Conservation (phyloP, 1,140 invertebrate species). For the Archivesica marissinica region DNA sequence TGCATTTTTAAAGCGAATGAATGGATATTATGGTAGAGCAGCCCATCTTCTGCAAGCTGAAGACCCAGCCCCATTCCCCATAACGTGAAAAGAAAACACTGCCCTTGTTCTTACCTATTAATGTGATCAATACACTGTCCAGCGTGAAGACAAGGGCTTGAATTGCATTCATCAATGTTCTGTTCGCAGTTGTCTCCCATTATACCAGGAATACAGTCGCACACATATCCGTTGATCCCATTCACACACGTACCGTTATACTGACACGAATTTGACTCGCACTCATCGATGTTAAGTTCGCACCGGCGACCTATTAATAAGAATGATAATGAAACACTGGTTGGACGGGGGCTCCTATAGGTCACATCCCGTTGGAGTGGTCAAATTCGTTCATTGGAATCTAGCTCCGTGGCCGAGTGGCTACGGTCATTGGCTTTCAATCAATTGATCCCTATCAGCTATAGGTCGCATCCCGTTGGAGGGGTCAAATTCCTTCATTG, state of each 20-base stretch:
- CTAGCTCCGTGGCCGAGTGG: too few relatives aligned
- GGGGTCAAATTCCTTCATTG: background rate
- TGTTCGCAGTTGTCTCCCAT: background rate
- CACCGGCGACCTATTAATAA: slow-evolving; percentile 85
- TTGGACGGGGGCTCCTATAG: background rate
- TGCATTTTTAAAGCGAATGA: too few relatives aligned
- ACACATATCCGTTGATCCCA: background rate
- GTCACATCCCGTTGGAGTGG: background rate
- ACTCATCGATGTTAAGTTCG: slow-evolving; percentile 96
- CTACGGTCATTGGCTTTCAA: too few relatives aligned
- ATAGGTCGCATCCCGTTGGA: background rate
- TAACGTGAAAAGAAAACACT: slow-evolving; percentile 87
- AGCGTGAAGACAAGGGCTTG: background rate
- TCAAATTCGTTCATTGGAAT: background rate
- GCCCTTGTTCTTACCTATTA: background rate
- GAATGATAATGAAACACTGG: background rate
- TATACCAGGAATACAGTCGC: background rate
- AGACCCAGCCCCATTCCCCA: slow-evolving; percentile 86
- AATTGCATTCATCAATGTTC: background rate
- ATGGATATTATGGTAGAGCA: background rate
- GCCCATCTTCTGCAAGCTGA: background rate
- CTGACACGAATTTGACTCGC: slow-evolving; percentile 84
- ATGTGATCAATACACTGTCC: slow-evolving; percentile 84
- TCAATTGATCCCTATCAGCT: background rate
- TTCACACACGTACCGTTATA: slow-evolving; percentile 82